Evolutionary conservation across 2,888 invertebrate genomes (phyloP), one percentile per base, ranked within the genome.

Genomic region (Eupithecia subfuscata): DNA sequence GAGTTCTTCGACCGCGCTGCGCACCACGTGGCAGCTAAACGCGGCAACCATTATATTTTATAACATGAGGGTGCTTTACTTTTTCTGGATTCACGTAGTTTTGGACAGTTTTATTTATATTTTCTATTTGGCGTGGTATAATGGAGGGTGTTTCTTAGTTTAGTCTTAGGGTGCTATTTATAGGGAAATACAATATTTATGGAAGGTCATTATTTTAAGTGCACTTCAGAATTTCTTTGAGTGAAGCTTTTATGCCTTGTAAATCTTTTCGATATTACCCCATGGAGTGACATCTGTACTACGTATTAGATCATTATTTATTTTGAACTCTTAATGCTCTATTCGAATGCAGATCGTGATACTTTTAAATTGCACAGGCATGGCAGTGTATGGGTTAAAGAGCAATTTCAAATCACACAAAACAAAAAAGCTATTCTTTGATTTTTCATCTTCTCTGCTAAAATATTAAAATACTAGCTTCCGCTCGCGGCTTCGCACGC

Each of bases 21-120:
- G 85, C 75, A 86, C 86, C 90, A 89, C 89, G 88, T 89, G 89
- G 85, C 84, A 77, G 76, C 82, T 84, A 82, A 83, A 84, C 85
- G 84, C 85, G 87, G 85, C 88, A 86, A 84, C 86, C 84, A 84
- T 86, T 75, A 83, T 84, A 83, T 84, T 83, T 68, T 84, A 82
- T 84, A 83, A 82, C 79, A 80, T 78, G 79, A 81, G 85, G 86
- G 84, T 83, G 79, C 79, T 82, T 83, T 74, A 64, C 81, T 75
- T 78, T 22, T 56, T 56, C n/a, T 11, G 22, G 22, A 56, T 80
- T 65, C 45, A 69, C 80, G 76, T 81, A 79, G 43, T 74, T 76
- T 65, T 34, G 37, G 43, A 74, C 56, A 77, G 73, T 74, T 75
- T 75, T 65, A 68, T 70, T 77, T 79, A 69, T 77, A 77, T 78